Conservation (phyloP, 2,888 invertebrate genomes). For the Lasioglossum calceatum region DNA sequence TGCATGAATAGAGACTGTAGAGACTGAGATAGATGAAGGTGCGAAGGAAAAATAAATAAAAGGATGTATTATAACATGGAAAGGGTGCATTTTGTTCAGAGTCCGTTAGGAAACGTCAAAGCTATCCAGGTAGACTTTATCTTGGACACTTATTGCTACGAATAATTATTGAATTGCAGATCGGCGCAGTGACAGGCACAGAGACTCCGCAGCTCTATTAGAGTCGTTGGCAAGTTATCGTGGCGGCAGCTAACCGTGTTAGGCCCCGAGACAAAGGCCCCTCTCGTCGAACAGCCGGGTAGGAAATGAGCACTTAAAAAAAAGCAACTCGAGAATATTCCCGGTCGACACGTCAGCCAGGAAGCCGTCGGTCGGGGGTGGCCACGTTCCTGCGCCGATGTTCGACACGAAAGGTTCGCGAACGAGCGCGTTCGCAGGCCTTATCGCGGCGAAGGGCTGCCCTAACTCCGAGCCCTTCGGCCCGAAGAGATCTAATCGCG, state of each 20-base stretch:
- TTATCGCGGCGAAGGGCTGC: slow-evolving; percentile 73
- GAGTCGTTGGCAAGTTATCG: background rate
- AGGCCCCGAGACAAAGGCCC: slow-evolving; percentile 6
- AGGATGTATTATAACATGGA: too few relatives aligned
- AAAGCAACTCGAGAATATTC: slow-evolving; percentile 28
- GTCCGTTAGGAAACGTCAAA: background rate
- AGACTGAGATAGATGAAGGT: too few relatives aligned
- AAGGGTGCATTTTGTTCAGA: background rate
- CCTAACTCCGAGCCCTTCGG: slow-evolving; percentile 53
- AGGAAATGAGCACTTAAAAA: background rate
- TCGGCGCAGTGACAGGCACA: background rate
- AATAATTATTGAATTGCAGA: background rate
- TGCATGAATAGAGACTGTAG: too few relatives aligned
- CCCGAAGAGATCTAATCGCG: slow-evolving; percentile 72
- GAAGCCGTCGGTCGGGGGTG: slow-evolving; percentile 10
- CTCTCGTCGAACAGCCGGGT: background rate
- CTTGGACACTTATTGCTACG: background rate
- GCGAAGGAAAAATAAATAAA: too few relatives aligned
- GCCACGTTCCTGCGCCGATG: slow-evolving; percentile 57
- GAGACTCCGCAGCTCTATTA: background rate
- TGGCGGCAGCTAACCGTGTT: background rate
- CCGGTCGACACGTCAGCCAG: slow-evolving; percentile 40
- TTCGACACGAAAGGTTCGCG: slow-evolving; percentile 77
- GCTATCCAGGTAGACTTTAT: too few relatives aligned
- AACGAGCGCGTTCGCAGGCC: slow-evolving; percentile 75